A percentile compares a stretch with the other conserved stretches of the same genome.
Evolutionary conservation across 2,888 invertebrate species (phyloP).

Genomic region (Macaria notata): DNA sequence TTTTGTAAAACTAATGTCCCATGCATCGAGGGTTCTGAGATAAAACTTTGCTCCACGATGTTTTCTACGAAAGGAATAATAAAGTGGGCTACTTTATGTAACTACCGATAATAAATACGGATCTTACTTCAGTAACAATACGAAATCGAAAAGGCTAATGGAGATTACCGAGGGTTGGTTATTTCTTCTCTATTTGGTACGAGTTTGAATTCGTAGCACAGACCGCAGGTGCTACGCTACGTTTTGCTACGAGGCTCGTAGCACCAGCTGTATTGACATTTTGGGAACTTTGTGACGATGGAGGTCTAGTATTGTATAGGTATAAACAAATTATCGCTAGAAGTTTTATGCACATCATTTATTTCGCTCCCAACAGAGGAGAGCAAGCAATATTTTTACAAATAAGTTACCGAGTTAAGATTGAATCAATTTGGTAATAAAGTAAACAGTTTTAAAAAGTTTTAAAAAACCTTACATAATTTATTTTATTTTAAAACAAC

Average conservation of each 20-base stretch:
- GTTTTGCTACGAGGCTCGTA: conserved; percentile 64
- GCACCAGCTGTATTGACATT: conserved; percentile 33
- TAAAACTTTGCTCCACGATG: conserved; percentile 10
- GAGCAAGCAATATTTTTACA: too few relatives aligned
- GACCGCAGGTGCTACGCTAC: conserved; percentile 48
- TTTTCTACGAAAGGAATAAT: conserved; percentile 21
- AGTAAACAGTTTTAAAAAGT: too few relatives aligned
- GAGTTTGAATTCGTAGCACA: conserved; percentile 54
- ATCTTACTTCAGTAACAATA: conserved; percentile 2
- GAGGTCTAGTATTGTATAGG: too few relatives aligned
- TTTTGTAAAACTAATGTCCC: conserved; percentile 32
- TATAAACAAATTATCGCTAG: too few relatives aligned
- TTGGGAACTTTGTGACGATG: conserved; percentile 3
- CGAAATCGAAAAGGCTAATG: conserved; percentile 3
- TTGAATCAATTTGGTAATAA: too few relatives aligned
- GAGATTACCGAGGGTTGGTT: background rate
- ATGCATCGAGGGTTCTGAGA: conserved; percentile 21
- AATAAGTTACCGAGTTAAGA: too few relatives aligned
- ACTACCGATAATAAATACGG: conserved; percentile 16
- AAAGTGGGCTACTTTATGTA: conserved; percentile 19
- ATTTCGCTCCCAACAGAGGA: too few relatives aligned
- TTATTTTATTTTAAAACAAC: background rate
- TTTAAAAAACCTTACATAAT: too few relatives aligned
- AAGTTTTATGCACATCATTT: too few relatives aligned
- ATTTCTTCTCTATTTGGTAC: conserved; percentile 5